Base-by-base conservation (phyloP, 2,888 invertebrate species). In the Macaria liturata region DNA sequence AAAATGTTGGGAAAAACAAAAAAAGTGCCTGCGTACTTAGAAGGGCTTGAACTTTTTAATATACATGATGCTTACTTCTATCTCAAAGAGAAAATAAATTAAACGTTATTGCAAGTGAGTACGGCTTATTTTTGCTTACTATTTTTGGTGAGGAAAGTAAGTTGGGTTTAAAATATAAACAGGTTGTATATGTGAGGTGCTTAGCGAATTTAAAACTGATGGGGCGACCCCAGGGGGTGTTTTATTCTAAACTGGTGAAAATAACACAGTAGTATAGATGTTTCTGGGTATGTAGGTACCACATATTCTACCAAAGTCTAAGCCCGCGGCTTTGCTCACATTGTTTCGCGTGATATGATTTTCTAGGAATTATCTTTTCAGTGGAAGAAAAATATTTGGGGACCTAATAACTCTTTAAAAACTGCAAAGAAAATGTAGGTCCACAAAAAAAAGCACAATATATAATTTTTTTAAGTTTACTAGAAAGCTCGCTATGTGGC, bases 11-110 rank as follows among this genome's bases (percentile, higher is more conserved):
- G 2, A 20, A 2, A 20, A 83, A 89, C 82, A 75, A 76, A 82
- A 34, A 81, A 83, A 83, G 74, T 77, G 77, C 72, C 83, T 88
- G 88, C 89, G 90, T 86, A 88, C 87, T 4, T 37, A 89, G 87
- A 90, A 88, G 90, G 88, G 90, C 84, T 81, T 63, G 76, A 87
- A 89, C 86, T 89, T 88, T 66, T 87, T 87, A 88, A 88, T 89
- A 85, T 84, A 80, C 76, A 71, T 68, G 53, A 46, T 44, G 40
- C 48, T 42, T 20, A 52, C 32, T 46, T 42, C 44, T 44, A 40
- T 20, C 70, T 70, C 68, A 70, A 49, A 49, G 59, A 59, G 47
- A 68, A 69, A 67, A 7, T 59, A 6, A 0, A n/a, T 30, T 9
- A 34, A 31, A 31, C 60, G 61, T 66, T 67, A 52, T 32, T 0